Evolutionary conservation across 1,140 invertebrate species (phyloP), one percentile per base, ranked within the genome.

Genomic region (Trichogramma pretiosum): DNA sequence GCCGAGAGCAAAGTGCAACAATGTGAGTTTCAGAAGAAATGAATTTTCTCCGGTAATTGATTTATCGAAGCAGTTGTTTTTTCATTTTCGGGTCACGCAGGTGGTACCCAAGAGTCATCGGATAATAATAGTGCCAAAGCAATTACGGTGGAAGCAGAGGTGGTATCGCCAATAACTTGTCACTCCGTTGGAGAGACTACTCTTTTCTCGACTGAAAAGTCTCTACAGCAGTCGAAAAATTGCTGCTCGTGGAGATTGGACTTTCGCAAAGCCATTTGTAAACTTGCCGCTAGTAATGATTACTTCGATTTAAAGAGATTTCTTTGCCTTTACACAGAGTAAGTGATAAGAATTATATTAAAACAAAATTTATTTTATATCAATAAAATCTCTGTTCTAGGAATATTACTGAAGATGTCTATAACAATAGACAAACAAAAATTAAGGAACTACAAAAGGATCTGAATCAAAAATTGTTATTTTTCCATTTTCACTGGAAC

Each of bases 401-500:
- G 33, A 61, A 64, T 54, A 46, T 63, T 37, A 52, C 55, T 28
- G 62, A 26, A 50, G 53, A 52, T 54, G 28, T 37, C 9, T 56
- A 39, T 24, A 41, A 23, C 26, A 37, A n/a, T n/a, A n/a, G n/a
- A n/a, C n/a, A n/a, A n/a, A n/a, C n/a, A n/a, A n/a, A n/a, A n/a
- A n/a, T n/a, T n/a, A n/a, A n/a, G n/a, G 56, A 48, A 23, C 48
- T 68, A 18, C 62, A 60, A 32, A 57, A 60, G 23, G 60, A 68
- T 46, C 56, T 65, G 22, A 58, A 37, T 32, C 57, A 54, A 42
- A 59, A 59, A 17, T 53, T 68, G 43, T 58, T 56, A 46, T 67
- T 66, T 53, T 62, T 66, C 52, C 60, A 65, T 46, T 56, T 65
- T 41, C 65, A 65, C 53, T 67, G 63, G 57, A 47, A 53, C 17